Evolutionary conservation across 2,797 vertebrate species (phyloP).

Genomic region (Poliocrania exsul): DNA sequence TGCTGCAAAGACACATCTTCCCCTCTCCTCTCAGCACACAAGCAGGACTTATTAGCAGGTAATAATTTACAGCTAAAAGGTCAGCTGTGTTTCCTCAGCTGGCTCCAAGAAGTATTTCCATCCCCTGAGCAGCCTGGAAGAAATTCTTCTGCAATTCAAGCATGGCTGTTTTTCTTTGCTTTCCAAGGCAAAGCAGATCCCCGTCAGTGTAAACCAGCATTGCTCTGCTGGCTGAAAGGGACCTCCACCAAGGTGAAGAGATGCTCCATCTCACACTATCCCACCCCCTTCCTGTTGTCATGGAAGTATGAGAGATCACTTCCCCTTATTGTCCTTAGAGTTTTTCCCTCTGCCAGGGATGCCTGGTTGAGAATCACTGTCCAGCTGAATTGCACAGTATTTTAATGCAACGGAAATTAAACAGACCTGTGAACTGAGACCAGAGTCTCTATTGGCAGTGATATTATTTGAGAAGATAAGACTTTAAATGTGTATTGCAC

Average conservation of each 20-base stretch:
- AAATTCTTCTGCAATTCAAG: neutral
- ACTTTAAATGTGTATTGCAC: neutral
- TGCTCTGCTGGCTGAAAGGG: neutral
- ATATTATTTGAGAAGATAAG: conserved; percentile 33
- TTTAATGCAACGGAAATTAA: conserved; percentile 30
- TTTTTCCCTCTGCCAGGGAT: neutral
- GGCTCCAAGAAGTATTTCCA: neutral
- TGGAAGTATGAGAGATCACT: neutral
- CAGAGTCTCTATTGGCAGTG: conserved; percentile 38
- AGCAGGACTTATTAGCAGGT: neutral
- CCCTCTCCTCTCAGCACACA: neutral
- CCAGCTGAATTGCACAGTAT: neutral
- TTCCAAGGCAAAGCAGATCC: neutral
- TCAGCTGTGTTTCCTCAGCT: neutral
- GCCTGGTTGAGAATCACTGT: neutral
- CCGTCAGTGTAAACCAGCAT: neutral
- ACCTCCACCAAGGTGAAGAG: neutral
- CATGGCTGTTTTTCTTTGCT: neutral
- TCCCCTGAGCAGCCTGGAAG: neutral
- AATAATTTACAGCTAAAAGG: conserved; percentile 8
- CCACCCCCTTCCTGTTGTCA: neutral
- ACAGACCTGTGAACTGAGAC: neutral
- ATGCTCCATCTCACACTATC: neutral
- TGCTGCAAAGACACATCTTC: neutral
- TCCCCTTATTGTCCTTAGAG: neutral